These are phyloP conservation scores for Aphelenchoides bicaudatus DNA, from an alignment of 2,888 invertebrate species.

Conservation along the genomic window DNA sequence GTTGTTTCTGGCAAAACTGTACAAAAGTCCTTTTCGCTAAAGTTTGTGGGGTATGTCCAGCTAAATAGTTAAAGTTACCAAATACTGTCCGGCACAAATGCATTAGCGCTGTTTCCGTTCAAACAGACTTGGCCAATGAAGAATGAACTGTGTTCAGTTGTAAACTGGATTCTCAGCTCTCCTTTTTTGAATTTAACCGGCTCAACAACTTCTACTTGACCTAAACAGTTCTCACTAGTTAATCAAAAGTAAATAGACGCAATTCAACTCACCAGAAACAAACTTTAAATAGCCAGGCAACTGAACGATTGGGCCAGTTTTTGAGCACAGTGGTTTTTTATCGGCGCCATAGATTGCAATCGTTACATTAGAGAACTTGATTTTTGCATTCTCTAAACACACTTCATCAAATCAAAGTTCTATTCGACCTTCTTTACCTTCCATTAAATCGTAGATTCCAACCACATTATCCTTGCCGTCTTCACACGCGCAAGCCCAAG, in stretches of 20 bases:
- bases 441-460: constrained; percentile 38
- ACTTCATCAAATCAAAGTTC: neutral
- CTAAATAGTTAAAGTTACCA: too few species aligned
- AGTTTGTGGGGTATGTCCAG: too few species aligned
- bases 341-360: constrained; percentile 43
- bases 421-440: constrained; percentile 26
- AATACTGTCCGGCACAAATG: constrained; percentile 50
- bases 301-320: constrained; percentile 34
- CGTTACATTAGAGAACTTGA: constrained; percentile 41
- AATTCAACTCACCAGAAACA: constrained; percentile 7
- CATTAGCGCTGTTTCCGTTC: constrained; percentile 47
- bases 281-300: constrained; percentile 46
- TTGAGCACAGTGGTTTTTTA: constrained; percentile 41
- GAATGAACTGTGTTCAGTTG: constrained; percentile 50
- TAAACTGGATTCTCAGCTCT: constrained; percentile 37
- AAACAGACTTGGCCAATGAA: constrained; percentile 51
- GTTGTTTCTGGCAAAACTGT: constrained; percentile 33
- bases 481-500: constrained; percentile 39
- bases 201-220: constrained; percentile 10
- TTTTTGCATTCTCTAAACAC: constrained; percentile 37
- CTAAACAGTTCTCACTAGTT: neutral
- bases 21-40: constrained; percentile 42
- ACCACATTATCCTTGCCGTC: constrained; percentile 49
- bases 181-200: constrained; percentile 30
- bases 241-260: neutral